Evolutionary conservation across 2,113 vertebrate species (phyloP).

Genomic region (Uria lomvia): DNA sequence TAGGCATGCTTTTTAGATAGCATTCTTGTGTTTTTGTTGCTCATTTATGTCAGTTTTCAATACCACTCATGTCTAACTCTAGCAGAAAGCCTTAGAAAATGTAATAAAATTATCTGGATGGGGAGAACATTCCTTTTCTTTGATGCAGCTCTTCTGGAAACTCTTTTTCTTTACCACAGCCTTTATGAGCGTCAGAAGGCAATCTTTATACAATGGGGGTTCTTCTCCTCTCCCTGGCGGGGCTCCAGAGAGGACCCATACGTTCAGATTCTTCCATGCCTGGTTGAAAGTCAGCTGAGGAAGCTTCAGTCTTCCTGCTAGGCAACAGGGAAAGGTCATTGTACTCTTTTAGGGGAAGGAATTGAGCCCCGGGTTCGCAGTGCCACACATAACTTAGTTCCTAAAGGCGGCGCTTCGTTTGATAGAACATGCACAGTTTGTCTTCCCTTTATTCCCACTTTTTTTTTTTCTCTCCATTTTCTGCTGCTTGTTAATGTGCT

Average conservation of each 20-base stretch:
- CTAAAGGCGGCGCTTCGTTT: not conserved
- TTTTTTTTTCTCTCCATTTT: not conserved
- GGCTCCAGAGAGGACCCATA: not conserved
- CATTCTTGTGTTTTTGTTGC: not conserved
- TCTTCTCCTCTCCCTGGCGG: not conserved
- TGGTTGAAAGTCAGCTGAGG: not conserved
- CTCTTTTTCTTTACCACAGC: not conserved
- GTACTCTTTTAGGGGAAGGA: not conserved
- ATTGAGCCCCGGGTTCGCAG: not conserved
- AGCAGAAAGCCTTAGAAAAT: not conserved
- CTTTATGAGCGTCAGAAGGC: not conserved
- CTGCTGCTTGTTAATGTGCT: not conserved
- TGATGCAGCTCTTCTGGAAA: not conserved
- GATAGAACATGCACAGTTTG: not conserved
- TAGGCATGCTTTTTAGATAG: not conserved
- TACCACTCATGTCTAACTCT: not conserved
- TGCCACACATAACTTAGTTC: not conserved
- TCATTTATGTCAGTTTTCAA: not conserved
- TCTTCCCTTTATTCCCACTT: not conserved
- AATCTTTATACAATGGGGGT: not conserved
- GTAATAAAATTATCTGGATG: not conserved
- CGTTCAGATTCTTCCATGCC: not conserved
- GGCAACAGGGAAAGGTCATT: not conserved
- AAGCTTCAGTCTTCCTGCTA: not conserved
- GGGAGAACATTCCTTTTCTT: not conserved